Percentiles rank a stretch among this genome's conserved stretches.
Conservation (phyloP, 2,113 vertebrate genomes). For the Heliornis fulica region DNA sequence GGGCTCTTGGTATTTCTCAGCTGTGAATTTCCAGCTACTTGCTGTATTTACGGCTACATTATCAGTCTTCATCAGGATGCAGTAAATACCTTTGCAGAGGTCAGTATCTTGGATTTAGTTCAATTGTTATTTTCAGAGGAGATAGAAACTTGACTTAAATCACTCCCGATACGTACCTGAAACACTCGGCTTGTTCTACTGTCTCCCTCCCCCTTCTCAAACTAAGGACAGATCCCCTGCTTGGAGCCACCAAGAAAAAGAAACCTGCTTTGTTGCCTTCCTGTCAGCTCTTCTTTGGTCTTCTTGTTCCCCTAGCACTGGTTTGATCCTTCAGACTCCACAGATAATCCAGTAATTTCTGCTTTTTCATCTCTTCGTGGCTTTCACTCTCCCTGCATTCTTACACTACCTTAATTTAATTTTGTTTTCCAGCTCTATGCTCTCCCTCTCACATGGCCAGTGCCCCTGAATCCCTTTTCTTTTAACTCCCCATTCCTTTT, state of each 20-base stretch:
- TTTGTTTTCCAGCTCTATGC: background rate
- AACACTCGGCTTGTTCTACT: background rate
- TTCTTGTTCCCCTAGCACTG: background rate
- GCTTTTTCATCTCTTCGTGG: background rate
- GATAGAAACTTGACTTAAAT: conserved; percentile 52
- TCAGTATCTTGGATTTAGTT: conserved; percentile 64
- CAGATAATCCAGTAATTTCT: background rate
- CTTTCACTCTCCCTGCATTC: background rate
- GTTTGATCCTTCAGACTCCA: background rate
- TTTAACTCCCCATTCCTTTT: background rate
- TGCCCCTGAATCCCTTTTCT: background rate
- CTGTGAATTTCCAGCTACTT: conserved; percentile 49
- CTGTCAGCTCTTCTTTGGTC: background rate
- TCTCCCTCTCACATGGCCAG: background rate
- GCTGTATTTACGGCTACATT: conserved; percentile 56
- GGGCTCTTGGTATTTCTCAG: conserved; percentile 44
- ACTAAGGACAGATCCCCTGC: background rate
- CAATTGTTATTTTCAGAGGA: conserved; percentile 54
- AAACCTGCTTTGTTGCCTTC: background rate
- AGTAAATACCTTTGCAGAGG: conserved; percentile 62
- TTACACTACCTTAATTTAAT: background rate
- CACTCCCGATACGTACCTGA: conserved; percentile 9
- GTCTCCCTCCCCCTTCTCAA: background rate
- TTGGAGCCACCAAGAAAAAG: background rate
- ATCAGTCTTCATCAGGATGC: conserved; percentile 61